Conservation (phyloP, 2,113 vertebrate species). For the Ceratotherium simum region DNA sequence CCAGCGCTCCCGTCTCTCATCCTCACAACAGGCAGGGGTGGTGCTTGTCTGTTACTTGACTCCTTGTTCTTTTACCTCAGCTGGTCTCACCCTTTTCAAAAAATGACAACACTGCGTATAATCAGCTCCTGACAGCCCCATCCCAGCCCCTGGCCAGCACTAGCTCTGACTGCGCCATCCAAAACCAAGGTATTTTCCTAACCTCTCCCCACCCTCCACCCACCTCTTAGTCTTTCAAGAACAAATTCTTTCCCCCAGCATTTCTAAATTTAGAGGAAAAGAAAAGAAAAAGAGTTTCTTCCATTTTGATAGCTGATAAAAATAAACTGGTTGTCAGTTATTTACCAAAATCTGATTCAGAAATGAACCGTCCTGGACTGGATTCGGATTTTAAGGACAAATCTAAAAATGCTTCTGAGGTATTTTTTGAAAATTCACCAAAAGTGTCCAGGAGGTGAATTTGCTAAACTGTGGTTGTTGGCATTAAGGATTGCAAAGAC, state of each 20-base stretch:
- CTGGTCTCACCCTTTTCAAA: background rate
- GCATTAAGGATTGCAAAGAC: constrained; percentile 69
- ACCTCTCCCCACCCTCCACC: constrained; percentile 4
- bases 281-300: background rate
- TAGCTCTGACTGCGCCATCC: background rate
- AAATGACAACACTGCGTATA: background rate
- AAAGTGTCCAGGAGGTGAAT: constrained; percentile 64
- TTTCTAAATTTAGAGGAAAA: constrained; percentile 6
- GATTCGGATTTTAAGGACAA: constrained; percentile 59
- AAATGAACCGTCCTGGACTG: background rate
- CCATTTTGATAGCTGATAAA: background rate
- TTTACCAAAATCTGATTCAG: constrained; percentile 38
- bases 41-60: background rate
- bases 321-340: constrained; percentile 25
- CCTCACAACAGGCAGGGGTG: background rate
- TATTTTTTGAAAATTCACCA: constrained; percentile 68
- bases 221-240: constrained; percentile 41
- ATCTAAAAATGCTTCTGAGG: constrained; percentile 35
- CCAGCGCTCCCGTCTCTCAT: background rate
- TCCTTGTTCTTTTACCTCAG: background rate
- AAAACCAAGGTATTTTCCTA: constrained; percentile 46
- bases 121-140: background rate
- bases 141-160: background rate
- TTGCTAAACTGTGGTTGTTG: constrained; percentile 76
- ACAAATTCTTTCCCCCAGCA: constrained; percentile 25